phyloP scores from a whole-genome alignment of 2,113 vertebrate species.

The Cyanoderma ruficeps region DNA sequence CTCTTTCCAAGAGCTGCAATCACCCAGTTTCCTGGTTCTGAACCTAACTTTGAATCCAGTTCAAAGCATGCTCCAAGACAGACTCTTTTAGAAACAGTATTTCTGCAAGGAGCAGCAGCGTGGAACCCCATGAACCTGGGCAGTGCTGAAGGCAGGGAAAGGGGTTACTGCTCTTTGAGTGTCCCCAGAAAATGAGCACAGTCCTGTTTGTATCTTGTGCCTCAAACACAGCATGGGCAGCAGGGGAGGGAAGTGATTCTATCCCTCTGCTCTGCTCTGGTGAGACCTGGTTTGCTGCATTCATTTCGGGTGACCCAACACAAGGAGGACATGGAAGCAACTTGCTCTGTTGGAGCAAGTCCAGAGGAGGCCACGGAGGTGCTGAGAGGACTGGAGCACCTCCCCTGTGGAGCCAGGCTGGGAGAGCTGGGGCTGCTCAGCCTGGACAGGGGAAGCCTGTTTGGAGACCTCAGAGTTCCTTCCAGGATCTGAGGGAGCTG shows the following conservation, averaged over 20 bases:
- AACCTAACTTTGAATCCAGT: background rate
- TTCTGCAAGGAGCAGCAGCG: background rate
- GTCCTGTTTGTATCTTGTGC: background rate
- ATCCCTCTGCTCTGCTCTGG: background rate
- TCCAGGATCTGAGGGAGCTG: background rate
- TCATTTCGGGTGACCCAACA: background rate
- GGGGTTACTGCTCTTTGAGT: background rate
- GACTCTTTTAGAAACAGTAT: background rate
- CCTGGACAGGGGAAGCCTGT: background rate
- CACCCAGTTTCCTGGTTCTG: background rate
- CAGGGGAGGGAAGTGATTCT: background rate
- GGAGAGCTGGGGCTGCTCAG: background rate
- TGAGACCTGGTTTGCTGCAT: background rate
- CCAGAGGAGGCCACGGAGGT: background rate
- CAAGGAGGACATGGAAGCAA: background rate
- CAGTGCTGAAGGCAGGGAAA: background rate
- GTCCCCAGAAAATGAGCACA: background rate
- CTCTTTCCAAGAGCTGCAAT: background rate
- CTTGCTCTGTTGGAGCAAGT: background rate
- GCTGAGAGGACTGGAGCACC: background rate
- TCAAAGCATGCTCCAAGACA: background rate
- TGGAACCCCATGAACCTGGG: background rate
- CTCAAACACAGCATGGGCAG: rapidly evolving
- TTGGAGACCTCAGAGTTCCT: background rate
- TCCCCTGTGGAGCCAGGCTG: background rate